These are phyloP conservation scores for Sphyrna mokarran DNA, from an alignment of 2,113 vertebrate species.

Conservation along the genomic window DNA sequence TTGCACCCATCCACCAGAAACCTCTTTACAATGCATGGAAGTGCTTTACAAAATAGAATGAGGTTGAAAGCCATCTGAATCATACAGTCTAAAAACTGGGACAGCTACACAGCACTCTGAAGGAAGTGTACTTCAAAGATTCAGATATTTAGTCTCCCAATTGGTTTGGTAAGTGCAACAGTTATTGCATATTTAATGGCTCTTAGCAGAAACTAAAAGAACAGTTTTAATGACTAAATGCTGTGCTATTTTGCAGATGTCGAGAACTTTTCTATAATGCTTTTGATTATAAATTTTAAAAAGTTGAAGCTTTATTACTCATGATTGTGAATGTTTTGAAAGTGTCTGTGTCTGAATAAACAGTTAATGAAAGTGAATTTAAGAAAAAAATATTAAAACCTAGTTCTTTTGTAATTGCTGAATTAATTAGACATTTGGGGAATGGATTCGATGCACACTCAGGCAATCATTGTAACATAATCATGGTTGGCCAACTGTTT, in stretches of 20 bases:
- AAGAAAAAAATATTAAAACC: background rate
- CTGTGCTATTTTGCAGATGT: background rate
- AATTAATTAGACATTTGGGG: background rate
- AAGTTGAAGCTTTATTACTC: background rate
- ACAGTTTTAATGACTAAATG: background rate
- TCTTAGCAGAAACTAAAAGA: background rate
- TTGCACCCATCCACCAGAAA: background rate
- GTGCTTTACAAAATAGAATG: background rate
- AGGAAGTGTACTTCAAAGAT: background rate
- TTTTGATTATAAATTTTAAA: background rate
- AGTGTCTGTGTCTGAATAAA: background rate
- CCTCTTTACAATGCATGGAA: background rate
- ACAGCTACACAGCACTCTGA: background rate
- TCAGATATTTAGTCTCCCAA: no score
- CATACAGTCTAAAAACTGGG: background rate
- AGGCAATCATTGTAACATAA: background rate
- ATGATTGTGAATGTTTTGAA: background rate
- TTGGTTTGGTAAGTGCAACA: slow-evolving; percentile 18
- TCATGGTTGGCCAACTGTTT: background rate
- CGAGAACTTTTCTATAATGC: background rate
- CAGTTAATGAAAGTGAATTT: background rate
- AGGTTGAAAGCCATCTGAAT: background rate
- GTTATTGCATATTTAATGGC: background rate
- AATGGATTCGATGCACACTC: background rate
- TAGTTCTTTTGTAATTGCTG: background rate